Base-by-base conservation (phyloP, 2,888 invertebrate species). In the Abrostola triplasia region DNA sequence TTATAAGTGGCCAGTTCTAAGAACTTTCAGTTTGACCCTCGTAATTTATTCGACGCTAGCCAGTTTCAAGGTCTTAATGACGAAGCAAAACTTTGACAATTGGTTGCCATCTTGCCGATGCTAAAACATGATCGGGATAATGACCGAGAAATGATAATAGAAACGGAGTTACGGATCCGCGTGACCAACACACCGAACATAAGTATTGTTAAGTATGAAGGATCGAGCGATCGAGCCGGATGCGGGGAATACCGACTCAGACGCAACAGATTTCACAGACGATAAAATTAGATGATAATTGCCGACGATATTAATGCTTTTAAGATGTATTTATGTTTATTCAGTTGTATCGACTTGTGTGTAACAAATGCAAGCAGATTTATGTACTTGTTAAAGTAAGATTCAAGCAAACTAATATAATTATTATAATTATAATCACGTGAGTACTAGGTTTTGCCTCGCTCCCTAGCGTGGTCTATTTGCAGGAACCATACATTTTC, bases 201-300 rank as follows among this genome's bases (percentile, higher is more conserved):
- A 57, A 44, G 40, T 47, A 35, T 52, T 48, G 13, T 12, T 48
- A 50, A 40, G 13, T 48, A 55, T 49, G 38, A 70, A 70, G 24
- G 24, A 24, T 24, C 24, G 24, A 24, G 24, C 24, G 42, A 62
- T 63, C 24, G 49, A 80, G 35, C 69, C 80, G 85, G 85, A 85
- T 79, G 64, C 60, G 81, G 85, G 85, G 70, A 84, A 82, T 84
- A 77, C 84, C 85, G 47, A 42, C 63, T 49, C 55, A 13, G 36
- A 42, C 40, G 52, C 59, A 48, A 36, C 37, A 47, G 56, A 57
- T 41, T 54, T 60, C 49, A 36, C 10, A 59, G 8, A 62, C 1
- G 61, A 62, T 62, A 52, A 37, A 42, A 42, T 35, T 37, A 47
- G 13, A 54, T 54, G 60, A 41, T 61, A 72, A 74, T 56, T 64